Conservation (phyloP, 2,113 vertebrate species). For the Tautogolabrus adspersus region DNA sequence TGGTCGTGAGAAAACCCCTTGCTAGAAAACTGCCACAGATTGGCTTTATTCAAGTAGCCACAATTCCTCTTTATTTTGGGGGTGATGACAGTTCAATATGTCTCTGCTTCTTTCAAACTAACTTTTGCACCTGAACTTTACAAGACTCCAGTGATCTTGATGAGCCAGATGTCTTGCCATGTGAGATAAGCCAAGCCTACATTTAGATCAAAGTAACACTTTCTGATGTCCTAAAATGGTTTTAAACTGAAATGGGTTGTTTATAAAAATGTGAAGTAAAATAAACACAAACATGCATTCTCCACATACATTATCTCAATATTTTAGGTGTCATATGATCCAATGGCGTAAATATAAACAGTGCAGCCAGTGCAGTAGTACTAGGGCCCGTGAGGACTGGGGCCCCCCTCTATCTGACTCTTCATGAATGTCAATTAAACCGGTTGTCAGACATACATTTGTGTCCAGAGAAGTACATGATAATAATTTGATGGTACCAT, state of each 20-base stretch:
- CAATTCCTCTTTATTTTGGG: neutral
- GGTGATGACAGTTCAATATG: neutral
- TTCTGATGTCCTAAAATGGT: neutral
- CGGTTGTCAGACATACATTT: no score
- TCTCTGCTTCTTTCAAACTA: neutral
- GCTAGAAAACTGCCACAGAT: no score
- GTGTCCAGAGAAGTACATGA: no score
- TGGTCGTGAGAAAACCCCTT: no score
- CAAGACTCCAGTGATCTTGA: neutral
- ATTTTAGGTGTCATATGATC: neutral
- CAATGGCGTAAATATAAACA: no score
- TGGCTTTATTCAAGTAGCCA: neutral
- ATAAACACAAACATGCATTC: neutral
- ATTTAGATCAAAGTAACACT: neutral
- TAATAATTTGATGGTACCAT: no score
- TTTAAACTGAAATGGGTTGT: conserved; percentile 1
- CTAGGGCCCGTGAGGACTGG: no score
- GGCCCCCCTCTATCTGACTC: no score
- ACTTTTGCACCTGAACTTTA: conserved; percentile 9
- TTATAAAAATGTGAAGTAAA: neutral
- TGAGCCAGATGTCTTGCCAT: neutral
- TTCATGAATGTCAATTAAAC: no score
- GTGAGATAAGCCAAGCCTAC: neutral
- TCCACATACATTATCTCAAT: neutral
- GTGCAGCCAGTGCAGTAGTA: no score